Conservation (phyloP, 2,113 vertebrate species). For the Neomonachus schauinslandi region DNA sequence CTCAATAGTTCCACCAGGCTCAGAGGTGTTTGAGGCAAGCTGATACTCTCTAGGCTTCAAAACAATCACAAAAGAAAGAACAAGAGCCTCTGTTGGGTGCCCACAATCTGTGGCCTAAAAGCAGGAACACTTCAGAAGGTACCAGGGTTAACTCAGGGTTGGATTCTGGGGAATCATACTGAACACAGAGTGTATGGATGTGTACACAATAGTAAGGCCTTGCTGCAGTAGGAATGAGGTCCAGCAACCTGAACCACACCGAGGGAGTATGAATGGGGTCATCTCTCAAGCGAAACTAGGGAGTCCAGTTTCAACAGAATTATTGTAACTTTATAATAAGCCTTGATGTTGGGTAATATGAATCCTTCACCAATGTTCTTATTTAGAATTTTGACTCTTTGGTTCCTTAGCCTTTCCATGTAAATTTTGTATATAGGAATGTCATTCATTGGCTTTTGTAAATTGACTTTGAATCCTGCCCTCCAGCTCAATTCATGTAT, state of each 20-base stretch:
- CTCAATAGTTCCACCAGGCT: neutral
- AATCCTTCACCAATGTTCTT: neutral
- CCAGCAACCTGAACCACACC: neutral
- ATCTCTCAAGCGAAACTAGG: neutral
- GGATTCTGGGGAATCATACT: neutral
- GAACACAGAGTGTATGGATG: rapidly evolving
- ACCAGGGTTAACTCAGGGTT: no score
- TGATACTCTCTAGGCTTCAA: neutral
- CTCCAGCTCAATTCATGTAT: neutral
- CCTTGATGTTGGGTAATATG: neutral
- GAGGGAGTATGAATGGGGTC: neutral
- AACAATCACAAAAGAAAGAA: neutral
- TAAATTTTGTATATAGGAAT: neutral
- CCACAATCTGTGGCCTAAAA: neutral
- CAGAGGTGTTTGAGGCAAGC: neutral
- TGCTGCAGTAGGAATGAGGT: neutral
- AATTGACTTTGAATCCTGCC: neutral
- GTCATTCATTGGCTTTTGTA: neutral
- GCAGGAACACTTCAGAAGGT: neutral
- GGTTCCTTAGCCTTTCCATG: neutral
- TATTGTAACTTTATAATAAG: neutral
- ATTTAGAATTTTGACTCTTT: neutral
- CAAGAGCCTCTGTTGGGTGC: neutral
- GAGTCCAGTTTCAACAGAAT: neutral
- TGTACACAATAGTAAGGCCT: neutral